Evolutionary conservation across 2,797 vertebrate species (phyloP).

Genomic region (Dendrocincla tyrannina): DNA sequence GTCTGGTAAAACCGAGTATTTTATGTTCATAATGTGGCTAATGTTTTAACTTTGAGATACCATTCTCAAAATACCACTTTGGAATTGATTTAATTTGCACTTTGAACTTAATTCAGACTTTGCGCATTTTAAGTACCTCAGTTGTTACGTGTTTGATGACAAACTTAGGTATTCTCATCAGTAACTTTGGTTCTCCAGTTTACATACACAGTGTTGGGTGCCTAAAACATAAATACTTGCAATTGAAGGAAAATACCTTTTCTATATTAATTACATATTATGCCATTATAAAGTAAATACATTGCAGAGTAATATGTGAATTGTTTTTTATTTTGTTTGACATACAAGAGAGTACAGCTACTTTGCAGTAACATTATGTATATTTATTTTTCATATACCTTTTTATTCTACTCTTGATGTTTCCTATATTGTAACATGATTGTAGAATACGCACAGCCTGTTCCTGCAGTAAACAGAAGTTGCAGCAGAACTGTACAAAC

Average conservation of each 20-base stretch:
- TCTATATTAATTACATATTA: neutral
- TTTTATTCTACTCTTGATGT: neutral
- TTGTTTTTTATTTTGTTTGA: neutral
- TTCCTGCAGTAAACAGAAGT: neutral
- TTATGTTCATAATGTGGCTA: fast-evolving
- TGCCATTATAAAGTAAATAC: neutral
- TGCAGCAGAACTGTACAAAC: neutral
- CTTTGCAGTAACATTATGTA: neutral
- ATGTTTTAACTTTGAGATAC: neutral
- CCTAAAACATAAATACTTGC: neutral
- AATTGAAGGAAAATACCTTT: neutral
- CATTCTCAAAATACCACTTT: neutral
- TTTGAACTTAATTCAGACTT: neutral
- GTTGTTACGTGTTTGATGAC: neutral
- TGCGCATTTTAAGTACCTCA: neutral
- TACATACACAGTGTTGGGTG: neutral
- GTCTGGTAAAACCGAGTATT: neutral
- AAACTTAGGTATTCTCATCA: neutral
- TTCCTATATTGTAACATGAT: neutral
- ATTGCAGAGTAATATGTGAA: too few relatives aligned
- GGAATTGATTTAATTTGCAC: neutral
- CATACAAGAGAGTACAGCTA: neutral
- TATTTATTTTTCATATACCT: neutral
- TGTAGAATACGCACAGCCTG: neutral
- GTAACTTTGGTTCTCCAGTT: neutral